Evolutionary conservation across 2,113 vertebrate genomes (phyloP).

Genomic region (Hippopotamus amphibius): DNA sequence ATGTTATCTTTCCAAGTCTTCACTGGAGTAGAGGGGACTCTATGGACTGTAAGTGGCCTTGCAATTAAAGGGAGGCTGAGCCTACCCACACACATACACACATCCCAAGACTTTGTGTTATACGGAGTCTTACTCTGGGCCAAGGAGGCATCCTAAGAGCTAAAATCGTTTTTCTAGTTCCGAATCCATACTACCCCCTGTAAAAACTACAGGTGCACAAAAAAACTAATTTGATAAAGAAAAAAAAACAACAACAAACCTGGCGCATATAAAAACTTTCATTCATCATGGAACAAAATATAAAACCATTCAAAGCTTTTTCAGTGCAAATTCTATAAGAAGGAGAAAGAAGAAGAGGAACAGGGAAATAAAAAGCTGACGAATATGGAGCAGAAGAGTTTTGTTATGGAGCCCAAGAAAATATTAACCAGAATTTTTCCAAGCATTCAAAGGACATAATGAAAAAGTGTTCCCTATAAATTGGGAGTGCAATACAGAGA

Average conservation of each 20-base stretch:
- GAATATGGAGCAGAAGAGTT: background rate
- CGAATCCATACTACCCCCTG: background rate
- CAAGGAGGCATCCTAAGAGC: background rate
- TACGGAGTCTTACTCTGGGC: background rate
- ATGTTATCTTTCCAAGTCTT: background rate
- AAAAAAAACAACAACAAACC: background rate
- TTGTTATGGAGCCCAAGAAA: background rate
- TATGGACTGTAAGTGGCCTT: background rate
- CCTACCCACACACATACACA: background rate
- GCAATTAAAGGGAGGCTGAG: background rate
- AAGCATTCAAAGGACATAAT: background rate
- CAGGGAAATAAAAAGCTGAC: background rate
- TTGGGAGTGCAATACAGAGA: background rate
- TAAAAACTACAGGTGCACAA: background rate
- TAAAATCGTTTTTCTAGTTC: background rate
- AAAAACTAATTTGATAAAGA: background rate
- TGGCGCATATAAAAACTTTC: background rate
- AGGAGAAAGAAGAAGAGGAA: background rate
- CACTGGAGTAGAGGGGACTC: background rate
- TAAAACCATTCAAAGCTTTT: background rate
- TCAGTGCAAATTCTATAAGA: background rate
- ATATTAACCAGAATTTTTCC: conserved; percentile 17
- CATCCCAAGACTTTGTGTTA: background rate
- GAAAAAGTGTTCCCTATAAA: conserved; percentile 6
- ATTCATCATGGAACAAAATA: background rate